Base-by-base conservation (phyloP, 2,888 invertebrate species). In the Phortica magna region DNA sequence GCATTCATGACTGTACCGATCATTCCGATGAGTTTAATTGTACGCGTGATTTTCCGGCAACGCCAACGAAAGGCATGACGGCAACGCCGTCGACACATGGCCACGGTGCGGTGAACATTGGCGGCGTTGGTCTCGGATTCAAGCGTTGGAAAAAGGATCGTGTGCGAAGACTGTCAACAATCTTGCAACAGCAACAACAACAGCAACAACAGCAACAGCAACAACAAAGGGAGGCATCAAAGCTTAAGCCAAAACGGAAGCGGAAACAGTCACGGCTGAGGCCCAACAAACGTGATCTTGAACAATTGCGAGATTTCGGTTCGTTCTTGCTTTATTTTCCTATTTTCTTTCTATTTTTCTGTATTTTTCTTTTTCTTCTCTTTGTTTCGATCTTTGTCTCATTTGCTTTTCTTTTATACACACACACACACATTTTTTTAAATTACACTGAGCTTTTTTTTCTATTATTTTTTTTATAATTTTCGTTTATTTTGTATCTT, bases 21-120 rank as follows among this genome's bases (percentile, higher is more conserved):
- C 93, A 93, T 14, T 95, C 94, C 81, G 95, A 95, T 82, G 95
- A 95, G 86, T 91, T 92, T 17, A 92, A 93, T 83, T 95, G 95
- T 74, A 90, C 89, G 22, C 85, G 86, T 2, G 88, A 89, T 6
- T 79, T 82, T 72, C 74, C 76, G 7, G 31, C 53, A 53, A n/a
- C 70, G 53, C 22, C 48, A 19, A 79, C 77, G 7, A 59, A 59
- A 73, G 19, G 61, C 61, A 43, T 22, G 59, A 4, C 59, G 17
- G 19, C 73, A 73, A 43, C 22, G 59, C 19, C 59, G 17, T 7
- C 17, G 55, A 14, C 59, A 59, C n/a, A 55, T 53, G 53, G 53
- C 17, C 7, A 12, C 19, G 42, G 42, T 19, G 41, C 17, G 17
- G 42, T 7, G 4, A 19, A 2, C 17, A 68, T 19, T 14, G 68